Conservation (phyloP, 2,113 vertebrate species). For the Sprattus sprattus region DNA sequence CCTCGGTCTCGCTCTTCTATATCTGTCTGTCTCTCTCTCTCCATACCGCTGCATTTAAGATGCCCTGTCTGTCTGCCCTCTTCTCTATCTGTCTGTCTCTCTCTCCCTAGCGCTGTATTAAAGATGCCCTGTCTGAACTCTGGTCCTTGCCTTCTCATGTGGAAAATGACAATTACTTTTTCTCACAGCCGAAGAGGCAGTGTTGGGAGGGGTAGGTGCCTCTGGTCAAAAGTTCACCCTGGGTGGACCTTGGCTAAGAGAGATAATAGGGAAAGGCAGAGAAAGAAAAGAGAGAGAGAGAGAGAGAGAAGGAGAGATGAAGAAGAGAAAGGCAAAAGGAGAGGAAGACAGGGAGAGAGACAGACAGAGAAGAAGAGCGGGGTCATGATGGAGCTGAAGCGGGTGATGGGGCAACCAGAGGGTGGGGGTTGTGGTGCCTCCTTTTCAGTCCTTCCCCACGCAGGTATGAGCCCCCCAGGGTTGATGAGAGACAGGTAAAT, state of each 20-base stretch:
- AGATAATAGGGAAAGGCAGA: conserved; percentile 52
- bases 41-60: no score
- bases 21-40: background rate
- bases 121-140: background rate
- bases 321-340: conserved; percentile 39
- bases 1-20: no score
- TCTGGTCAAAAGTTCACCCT: conserved; percentile 56
- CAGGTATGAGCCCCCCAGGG: conserved; percentile 73
- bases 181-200: background rate
- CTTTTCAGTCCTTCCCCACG: conserved; percentile 64
- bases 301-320: conserved; percentile 34
- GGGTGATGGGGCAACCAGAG: background rate
- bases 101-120: conserved; percentile 52
- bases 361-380: background rate
- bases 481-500: conserved; percentile 44
- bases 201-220: background rate
- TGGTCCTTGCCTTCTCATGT: background rate
- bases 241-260: conserved; percentile 50
- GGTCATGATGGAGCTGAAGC: background rate
- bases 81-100: conserved; percentile 30
- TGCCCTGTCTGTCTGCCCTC: background rate
- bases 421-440: background rate
- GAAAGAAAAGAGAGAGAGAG: conserved; percentile 32
- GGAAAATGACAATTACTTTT: background rate
- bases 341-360: conserved; percentile 41